Conservation (phyloP, 2,797 vertebrate species). For the Labeo calbasu region DNA sequence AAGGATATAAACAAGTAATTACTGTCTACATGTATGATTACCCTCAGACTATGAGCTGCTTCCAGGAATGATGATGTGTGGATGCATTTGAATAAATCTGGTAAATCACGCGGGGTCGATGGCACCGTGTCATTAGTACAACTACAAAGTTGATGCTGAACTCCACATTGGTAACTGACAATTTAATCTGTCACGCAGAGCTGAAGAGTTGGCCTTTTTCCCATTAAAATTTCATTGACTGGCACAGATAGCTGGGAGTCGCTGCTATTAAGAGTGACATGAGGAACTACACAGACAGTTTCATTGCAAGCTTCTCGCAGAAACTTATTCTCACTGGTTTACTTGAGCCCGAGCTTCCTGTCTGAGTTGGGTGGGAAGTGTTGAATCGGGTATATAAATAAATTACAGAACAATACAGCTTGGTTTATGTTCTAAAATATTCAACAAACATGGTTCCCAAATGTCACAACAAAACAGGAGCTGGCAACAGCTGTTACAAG, state of each 20-base stretch:
- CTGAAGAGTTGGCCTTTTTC: constrained; percentile 63
- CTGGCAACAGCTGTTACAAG: background rate
- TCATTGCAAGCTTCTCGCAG: constrained; percentile 56
- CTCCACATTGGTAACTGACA: constrained; percentile 63
- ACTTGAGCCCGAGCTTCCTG: constrained; percentile 10
- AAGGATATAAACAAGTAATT: constrained; percentile 70
- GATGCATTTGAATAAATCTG: constrained; percentile 66
- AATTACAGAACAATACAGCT: background rate
- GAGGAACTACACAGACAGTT: constrained; percentile 52
- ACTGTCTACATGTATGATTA: constrained; percentile 65
- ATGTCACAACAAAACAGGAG: background rate
- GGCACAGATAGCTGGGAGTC: constrained; percentile 60
- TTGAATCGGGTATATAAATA: background rate
- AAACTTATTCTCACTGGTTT: constrained; percentile 35
- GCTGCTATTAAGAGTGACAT: constrained; percentile 68
- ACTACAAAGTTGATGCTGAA: constrained; percentile 61
- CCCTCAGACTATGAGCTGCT: constrained; percentile 54
- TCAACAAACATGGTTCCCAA: background rate
- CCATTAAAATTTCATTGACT: constrained; percentile 70
- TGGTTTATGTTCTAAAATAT: background rate
- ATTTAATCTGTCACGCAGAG: constrained; percentile 60
- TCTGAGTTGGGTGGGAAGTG: background rate
- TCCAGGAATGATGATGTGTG: constrained; percentile 59
- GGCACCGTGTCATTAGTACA: constrained; percentile 40
- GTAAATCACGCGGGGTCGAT: constrained; percentile 58